A percentile compares a stretch with the other conserved stretches of the same genome.
Conservation (phyloP, 2,113 vertebrate genomes). For the Dipodomys spectabilis region DNA sequence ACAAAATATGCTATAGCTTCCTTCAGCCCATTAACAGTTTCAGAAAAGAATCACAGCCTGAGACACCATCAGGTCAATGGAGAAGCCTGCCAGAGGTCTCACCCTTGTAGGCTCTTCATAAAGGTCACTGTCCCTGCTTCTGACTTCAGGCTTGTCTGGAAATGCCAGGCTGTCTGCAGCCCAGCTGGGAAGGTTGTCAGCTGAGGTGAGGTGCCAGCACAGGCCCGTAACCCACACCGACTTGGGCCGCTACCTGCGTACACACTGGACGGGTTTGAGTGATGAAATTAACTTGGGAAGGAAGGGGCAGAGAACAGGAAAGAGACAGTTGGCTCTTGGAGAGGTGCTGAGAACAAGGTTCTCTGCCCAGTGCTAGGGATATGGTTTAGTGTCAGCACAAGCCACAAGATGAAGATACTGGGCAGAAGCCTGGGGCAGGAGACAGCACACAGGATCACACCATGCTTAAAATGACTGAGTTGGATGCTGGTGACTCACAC, state of each 20-base stretch:
- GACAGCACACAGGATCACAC: accelerated
- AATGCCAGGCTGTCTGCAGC: conserved; percentile 20
- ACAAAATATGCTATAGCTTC: conserved; percentile 6
- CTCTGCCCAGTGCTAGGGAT: accelerated
- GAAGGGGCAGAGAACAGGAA: background rate
- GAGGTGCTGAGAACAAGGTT: accelerated
- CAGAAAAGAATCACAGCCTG: conserved; percentile 38
- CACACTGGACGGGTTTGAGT: conserved; percentile 51
- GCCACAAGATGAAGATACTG: too few relatives aligned
- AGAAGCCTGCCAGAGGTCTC: conserved; percentile 81
- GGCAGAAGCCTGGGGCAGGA: accelerated
- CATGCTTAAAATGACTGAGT: background rate
- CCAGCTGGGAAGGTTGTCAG: conserved; percentile 49
- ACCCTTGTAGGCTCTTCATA: conserved; percentile 23
- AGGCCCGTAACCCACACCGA: background rate
- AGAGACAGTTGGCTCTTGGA: background rate
- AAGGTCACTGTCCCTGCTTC: conserved; percentile 72
- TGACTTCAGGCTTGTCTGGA: conserved; percentile 47
- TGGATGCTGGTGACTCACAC: too few relatives aligned
- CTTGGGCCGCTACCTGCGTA: background rate
- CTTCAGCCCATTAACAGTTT: conserved; percentile 68
- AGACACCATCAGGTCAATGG: conserved; percentile 57
- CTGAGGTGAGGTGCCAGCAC: too few relatives aligned
- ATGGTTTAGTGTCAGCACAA: accelerated
- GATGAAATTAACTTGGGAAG: conserved; percentile 1